Evolutionary conservation across 37 sponge, comb jelly and placozoan species (phyloP), one percentile per base, ranked within the genome.

Genomic region (Beroe forskalii): DNA sequence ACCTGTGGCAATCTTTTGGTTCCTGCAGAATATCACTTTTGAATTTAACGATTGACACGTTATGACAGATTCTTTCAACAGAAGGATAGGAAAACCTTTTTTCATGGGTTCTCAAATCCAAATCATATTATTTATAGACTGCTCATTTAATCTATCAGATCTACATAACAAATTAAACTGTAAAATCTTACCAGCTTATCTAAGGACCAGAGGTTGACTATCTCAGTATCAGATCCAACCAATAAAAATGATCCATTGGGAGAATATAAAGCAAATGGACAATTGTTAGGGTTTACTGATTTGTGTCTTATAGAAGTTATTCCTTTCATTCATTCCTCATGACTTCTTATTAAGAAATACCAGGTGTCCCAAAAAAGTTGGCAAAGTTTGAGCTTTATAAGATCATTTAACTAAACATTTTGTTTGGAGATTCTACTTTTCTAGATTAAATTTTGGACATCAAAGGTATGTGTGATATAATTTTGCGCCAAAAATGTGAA

Each of bases 321-420:
- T 4, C 86, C 86, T 80, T 80, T 80, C 86, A 80, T 80, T 80
- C 86, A 80, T 80, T 2, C n/a, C n/a, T n/a, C n/a, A n/a, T n/a
- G n/a, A n/a, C n/a, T n/a, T n/a, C n/a, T n/a, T n/a, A n/a, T n/a
- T n/a, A n/a, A n/a, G n/a, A n/a, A n/a, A n/a, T n/a, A n/a, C n/a
- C n/a, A n/a, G n/a, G n/a, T n/a, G n/a, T n/a, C n/a, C n/a, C n/a
- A n/a, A n/a, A n/a, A n/a, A n/a, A n/a, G n/a, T n/a, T n/a, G n/a
- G n/a, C n/a, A n/a, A n/a, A n/a, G n/a, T n/a, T n/a, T n/a, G n/a
- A n/a, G n/a, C n/a, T n/a, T n/a, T n/a, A n/a, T n/a, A n/a, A n/a
- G n/a, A n/a, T n/a, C n/a, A n/a, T n/a, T n/a, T n/a, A n/a, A n/a
- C n/a, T n/a, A n/a, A n/a, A n/a, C n/a, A n/a, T n/a, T n/a, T n/a